phyloP scores from a whole-genome alignment of 92 coral and sea anemone genomes.

The Chrysogorgia sp. region DNA sequence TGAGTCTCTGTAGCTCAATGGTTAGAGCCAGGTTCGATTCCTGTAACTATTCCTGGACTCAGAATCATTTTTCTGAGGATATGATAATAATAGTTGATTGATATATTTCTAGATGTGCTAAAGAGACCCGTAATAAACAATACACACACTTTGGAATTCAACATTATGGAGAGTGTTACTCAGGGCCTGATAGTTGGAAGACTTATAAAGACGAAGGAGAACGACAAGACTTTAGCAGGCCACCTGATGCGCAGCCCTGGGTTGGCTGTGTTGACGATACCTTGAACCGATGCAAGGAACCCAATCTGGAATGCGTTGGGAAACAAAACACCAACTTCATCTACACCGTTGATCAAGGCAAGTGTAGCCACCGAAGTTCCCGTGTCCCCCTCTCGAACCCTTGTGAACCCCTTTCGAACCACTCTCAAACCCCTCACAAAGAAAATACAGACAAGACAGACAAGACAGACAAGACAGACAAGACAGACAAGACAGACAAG shows the following conservation, averaged over 20 bases:
- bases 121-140: constrained; percentile 73
- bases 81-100: no score
- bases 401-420: no score
- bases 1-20: no score
- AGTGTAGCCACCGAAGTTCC: constrained; percentile 14
- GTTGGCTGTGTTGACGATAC: constrained; percentile 77
- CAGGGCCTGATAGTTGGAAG: constrained; percentile 84
- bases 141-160: constrained; percentile 97
- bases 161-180: constrained; percentile 89
- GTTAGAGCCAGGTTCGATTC: no score
- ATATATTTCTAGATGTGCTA: constrained; percentile 70
- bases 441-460: no score
- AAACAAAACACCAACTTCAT: constrained; percentile 94
- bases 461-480: no score
- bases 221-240: constrained; percentile 78
- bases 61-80: no score
- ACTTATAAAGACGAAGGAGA: constrained; percentile 86
- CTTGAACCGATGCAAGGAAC: constrained; percentile 69
- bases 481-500: no score
- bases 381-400: no score
- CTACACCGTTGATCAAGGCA: constrained; percentile 82
- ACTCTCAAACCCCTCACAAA: no score
- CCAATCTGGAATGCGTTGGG: constrained; percentile 77
- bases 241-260: constrained; percentile 95
- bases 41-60: no score